A percentile compares a stretch with the other conserved stretches of the same genome.
phyloP scores from a whole-genome alignment of 2,113 vertebrate genomes.

The Podarcis raffonei region DNA sequence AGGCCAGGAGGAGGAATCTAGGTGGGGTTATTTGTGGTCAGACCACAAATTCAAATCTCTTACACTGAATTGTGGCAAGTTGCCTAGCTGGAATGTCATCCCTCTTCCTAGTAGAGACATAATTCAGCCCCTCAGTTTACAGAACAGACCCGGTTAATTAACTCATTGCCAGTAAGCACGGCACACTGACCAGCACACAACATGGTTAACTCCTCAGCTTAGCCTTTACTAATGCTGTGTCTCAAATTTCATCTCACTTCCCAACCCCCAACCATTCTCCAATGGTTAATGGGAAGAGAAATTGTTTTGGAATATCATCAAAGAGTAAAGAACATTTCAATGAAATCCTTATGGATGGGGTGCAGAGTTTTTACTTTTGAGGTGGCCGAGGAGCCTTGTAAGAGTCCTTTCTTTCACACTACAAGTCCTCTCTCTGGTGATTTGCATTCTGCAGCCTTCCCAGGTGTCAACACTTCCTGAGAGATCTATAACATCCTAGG shows the following conservation, averaged over 20 bases:
- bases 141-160: not conserved
- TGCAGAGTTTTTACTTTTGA: too few relatives aligned
- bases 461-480: too few relatives aligned
- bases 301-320: too few relatives aligned
- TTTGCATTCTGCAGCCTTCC: too few relatives aligned
- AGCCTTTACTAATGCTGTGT: not conserved
- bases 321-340: too few relatives aligned
- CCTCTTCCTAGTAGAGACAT: not conserved
- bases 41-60: not conserved
- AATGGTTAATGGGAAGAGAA: too few relatives aligned
- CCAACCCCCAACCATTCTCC: not conserved
- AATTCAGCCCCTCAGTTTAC: not conserved
- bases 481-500: too few relatives aligned
- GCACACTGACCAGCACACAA: not conserved
- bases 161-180: not conserved
- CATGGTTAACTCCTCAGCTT: not conserved
- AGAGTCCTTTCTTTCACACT: too few relatives aligned
- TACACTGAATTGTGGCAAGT: not conserved
- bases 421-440: too few relatives aligned
- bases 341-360: too few relatives aligned
- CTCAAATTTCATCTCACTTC: not conserved
- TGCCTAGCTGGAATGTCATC: not conserved
- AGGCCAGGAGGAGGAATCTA: not conserved
- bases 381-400: too few relatives aligned
- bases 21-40: not conserved